Conservation (phyloP, 30 jellyfish, hydroid and myxozoan genomes). For the Nemopilema nomurai region DNA sequence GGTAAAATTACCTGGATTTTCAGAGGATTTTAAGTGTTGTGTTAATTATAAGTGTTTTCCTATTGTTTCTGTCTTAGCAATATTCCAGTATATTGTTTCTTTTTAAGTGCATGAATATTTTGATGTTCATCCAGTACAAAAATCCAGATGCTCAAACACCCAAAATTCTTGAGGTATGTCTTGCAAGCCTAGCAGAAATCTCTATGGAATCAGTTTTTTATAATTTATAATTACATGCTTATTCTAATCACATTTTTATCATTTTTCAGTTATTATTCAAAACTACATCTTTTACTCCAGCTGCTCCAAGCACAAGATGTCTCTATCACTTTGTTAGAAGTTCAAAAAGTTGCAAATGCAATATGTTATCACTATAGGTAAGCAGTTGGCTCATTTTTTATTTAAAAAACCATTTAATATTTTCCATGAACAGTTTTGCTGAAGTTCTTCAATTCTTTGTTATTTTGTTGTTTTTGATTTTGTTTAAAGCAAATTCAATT, state of each 20-base stretch:
- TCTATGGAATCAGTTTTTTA: not conserved
- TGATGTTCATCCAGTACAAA: conserved; percentile 19
- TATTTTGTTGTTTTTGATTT: too few species aligned
- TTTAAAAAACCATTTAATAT: too few species aligned
- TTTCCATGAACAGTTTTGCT: not conserved
- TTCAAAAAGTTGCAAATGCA: conserved; percentile 19
- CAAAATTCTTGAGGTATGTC: conserved; percentile 11
- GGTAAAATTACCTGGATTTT: too few species aligned
- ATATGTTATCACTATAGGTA: conserved; percentile 29
- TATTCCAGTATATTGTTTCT: not conserved
- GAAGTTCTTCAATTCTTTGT: too few species aligned
- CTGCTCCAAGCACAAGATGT: conserved; percentile 15
- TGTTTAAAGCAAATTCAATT: too few species aligned
- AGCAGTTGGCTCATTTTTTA: not conserved
- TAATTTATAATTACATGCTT: too few species aligned
- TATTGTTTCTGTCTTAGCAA: not conserved
- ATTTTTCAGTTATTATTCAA: too few species aligned
- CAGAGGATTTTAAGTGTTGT: too few species aligned
- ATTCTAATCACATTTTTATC: too few species aligned
- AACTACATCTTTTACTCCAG: not conserved
- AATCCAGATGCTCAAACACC: conserved; percentile 8
- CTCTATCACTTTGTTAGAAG: not conserved
- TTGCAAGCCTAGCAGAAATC: not conserved
- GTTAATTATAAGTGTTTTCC: too few species aligned
- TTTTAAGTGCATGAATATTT: conserved; percentile 28